Evolutionary conservation across 1,140 invertebrate genomes (phyloP).

Genomic region (fruit fly (Drosophila melanogaster)): Release_6_plus_ISO1_MT NT_033777.3:12962501-12963000

Average conservation of each 20-base stretch:
- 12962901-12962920: constrained; percentile 43
- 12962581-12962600: background rate
- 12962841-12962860: constrained; percentile 14
- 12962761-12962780: constrained; percentile 46
- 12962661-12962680: background rate
- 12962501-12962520: no score
- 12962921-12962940: constrained; percentile 12
- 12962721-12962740: constrained; percentile 54
- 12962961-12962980: constrained; percentile 7
- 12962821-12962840: constrained; percentile 42
- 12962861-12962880: constrained; percentile 9
- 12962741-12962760: constrained; percentile 49
- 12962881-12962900: constrained; percentile 15
- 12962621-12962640: background rate
- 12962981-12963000: constrained; percentile 21
- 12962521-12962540: no score
- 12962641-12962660: background rate
- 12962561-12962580: no score
- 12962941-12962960: background rate
- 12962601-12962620: background rate
- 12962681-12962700: constrained; percentile 1
- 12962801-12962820: constrained; percentile 15
- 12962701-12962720: constrained; percentile 36
- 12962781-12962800: constrained; percentile 47
- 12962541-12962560: no score